A percentile compares a stretch with the other conserved stretches of the same genome.
Evolutionary conservation across 1,140 invertebrate genomes (phyloP).

Genomic region (Lucilia sericata): DNA sequence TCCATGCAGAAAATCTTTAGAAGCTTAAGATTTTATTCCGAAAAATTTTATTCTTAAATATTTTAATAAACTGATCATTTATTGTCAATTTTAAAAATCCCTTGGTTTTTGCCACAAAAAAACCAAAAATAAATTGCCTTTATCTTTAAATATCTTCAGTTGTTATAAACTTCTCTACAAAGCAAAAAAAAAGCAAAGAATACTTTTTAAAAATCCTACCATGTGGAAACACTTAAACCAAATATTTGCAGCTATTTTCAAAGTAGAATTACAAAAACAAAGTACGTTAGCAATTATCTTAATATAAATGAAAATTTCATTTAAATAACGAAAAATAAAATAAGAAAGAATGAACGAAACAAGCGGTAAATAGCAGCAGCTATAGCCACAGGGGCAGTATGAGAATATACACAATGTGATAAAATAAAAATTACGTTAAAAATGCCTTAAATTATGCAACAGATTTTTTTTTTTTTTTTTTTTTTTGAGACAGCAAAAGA

Average conservation of each 20-base stretch:
- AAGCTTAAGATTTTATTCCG: too few species aligned
- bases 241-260: not conserved
- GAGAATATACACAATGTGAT: not conserved
- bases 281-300: constrained; percentile 32
- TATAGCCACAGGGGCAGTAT: not conserved
- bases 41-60: too few species aligned
- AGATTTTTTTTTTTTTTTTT: not conserved
- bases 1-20: too few species aligned
- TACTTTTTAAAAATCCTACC: constrained; percentile 14
- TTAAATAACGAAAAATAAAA: not conserved
- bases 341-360: not conserved
- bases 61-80: too few species aligned
- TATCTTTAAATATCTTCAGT: too few species aligned
- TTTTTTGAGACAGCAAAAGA: too few species aligned
- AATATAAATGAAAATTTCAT: constrained; percentile 31
- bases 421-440: constrained; percentile 23
- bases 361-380: not conserved
- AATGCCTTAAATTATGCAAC: constrained; percentile 42
- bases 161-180: not conserved
- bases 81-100: too few species aligned
- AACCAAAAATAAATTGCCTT: too few species aligned
- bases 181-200: constrained; percentile 11
- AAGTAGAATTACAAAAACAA: not conserved
- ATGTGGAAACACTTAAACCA: constrained; percentile 40
- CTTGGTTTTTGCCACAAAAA: too few species aligned